phyloP scores from a whole-genome alignment of 1,140 invertebrate genomes.

The Drosophila elegans region DNA sequence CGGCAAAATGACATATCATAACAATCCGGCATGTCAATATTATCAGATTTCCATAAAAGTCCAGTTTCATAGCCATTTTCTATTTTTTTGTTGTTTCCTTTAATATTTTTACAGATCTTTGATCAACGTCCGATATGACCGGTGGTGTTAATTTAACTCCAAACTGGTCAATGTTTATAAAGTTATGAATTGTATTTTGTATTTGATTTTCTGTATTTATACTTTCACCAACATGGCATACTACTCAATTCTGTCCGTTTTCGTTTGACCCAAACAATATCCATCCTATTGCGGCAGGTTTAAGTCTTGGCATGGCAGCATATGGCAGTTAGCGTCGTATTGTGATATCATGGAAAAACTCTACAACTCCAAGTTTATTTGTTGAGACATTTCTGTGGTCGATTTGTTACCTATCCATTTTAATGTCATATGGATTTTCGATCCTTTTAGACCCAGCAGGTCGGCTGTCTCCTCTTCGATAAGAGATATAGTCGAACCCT shows the following conservation, averaged over 20 bases:
- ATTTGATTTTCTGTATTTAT: not conserved
- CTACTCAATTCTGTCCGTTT: not conserved
- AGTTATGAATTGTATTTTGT: not conserved
- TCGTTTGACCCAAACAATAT: not conserved
- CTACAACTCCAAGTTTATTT: not conserved
- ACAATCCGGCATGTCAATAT: not conserved
- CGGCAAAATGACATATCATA: not conserved
- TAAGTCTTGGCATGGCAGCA: not conserved
- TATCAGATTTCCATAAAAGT: not conserved
- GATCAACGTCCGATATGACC: not conserved
- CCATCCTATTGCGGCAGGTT: not conserved
- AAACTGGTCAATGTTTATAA: slow-evolving; percentile 1
- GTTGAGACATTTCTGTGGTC: not conserved
- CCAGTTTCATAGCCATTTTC: not conserved
- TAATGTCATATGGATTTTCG: not conserved
- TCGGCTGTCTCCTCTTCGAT: not conserved
- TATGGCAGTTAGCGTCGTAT: not conserved
- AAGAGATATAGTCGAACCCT: slow-evolving; percentile 1
- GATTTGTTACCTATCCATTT: not conserved
- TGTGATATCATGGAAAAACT: not conserved
- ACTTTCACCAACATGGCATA: not conserved
- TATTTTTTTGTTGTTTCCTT: not conserved
- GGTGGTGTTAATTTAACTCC: not conserved
- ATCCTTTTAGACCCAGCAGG: not conserved
- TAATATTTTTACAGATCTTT: not conserved